Base-by-base conservation (phyloP, 2,888 invertebrate species). In the Pimpla rufipes region DNA sequence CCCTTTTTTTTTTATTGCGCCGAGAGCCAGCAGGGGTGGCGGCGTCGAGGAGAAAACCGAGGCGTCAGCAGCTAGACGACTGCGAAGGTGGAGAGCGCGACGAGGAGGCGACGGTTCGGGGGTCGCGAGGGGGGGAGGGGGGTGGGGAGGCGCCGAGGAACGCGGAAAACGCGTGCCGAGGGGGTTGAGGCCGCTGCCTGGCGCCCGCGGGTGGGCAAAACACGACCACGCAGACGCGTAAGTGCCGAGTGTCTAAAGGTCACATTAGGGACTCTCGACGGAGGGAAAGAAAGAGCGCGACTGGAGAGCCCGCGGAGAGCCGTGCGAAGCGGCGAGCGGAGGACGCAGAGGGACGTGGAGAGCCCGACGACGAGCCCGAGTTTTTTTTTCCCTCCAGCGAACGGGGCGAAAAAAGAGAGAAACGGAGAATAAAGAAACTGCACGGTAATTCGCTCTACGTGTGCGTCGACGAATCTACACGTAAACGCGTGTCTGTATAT, bases 161-260 rank as follows among this genome's bases (percentile, higher is more conserved):
- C 57, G 70, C 78, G 84, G 77, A 78, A 81, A 78, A 83, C 68
- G 81, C 78, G 81, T 81, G 74, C 29, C 29, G 29, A 29, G 29
- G 29, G 64, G 57, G 73, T 67, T 57, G 79, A 55, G 8, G 55
- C 45, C 76, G 40, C 29, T 29, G 29, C 29, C n/a, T n/a, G n/a
- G 29, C 29, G 29, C 29, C 29, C 5, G 52, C 18, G 55, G 29
- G 57, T 23, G 29, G 45, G 3, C 35, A 55, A 23, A 80, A 64
- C 50, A 52, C 52, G 62, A 77, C 74, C 77, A 81, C 81, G 81
- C 81, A 84, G 78, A 81, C 81, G 83, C 57, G 79, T 67, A 73
- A 70, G 66, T 66, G 52, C 16, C 16, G 52, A 75, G 74, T 81
- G 74, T 75, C 78, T 64, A 78, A 70, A 81, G 68, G 80, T 80